Evolutionary conservation across 2,797 vertebrate genomes (phyloP).

Genomic region (Gobio occitaniae): DNA sequence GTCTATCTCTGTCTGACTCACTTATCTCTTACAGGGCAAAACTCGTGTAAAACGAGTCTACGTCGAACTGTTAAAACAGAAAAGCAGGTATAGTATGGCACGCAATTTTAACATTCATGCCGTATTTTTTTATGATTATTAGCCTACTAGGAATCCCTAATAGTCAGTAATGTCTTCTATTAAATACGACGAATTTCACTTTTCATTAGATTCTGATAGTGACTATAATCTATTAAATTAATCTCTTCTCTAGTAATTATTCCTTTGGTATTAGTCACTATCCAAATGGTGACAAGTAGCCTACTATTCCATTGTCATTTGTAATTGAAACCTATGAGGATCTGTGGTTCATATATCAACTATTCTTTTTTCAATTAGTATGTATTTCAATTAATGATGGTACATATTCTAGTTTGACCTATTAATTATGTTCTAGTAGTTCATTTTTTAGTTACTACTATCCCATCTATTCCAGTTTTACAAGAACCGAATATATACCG

Average conservation of each 20-base stretch:
- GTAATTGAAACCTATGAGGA: not conserved
- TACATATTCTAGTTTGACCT: not conserved
- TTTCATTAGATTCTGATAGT: not conserved
- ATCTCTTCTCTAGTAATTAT: not conserved
- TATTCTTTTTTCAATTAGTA: not conserved
- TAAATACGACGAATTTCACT: not conserved
- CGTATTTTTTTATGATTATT: no score
- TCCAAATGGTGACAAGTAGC: no score
- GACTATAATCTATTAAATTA: not conserved
- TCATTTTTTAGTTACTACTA: not conserved
- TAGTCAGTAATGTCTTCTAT: not conserved
- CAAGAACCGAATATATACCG: not conserved
- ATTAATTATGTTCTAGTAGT: not conserved
- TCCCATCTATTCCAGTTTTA: not conserved
- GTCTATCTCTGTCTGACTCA: slow-evolving; percentile 43
- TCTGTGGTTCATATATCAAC: not conserved
- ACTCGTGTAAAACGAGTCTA: not conserved
- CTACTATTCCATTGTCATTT: not conserved
- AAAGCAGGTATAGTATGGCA: slow-evolving; percentile 34
- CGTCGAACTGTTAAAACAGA: slow-evolving; percentile 16
- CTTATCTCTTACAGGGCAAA: slow-evolving; percentile 33
- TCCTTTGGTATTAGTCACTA: not conserved
- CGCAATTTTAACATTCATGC: not conserved
- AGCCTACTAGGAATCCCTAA: not conserved
- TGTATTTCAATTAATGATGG: not conserved